Conservation (phyloP, 1,140 invertebrate species). For the Caenorhabditis briggsae region DNA sequence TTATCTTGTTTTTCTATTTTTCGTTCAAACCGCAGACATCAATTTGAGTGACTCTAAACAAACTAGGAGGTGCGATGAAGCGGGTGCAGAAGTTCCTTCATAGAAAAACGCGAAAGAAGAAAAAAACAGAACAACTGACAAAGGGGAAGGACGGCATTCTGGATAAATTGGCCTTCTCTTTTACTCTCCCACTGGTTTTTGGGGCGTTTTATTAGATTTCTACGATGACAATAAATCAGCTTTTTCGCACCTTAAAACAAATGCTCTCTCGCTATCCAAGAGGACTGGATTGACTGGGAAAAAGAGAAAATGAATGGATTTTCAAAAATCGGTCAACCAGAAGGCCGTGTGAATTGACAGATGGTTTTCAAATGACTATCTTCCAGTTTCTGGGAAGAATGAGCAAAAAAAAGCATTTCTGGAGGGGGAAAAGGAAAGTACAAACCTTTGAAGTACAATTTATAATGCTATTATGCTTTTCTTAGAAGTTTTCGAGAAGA, state of each 20-base stretch:
- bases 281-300: background rate
- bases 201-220: constrained; percentile 13
- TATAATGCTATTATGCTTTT: background rate
- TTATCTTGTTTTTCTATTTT: background rate
- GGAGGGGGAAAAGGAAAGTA: background rate
- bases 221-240: constrained; percentile 46
- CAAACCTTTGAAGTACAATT: background rate
- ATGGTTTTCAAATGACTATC: constrained; percentile 7
- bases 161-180: constrained; percentile 25
- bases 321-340: background rate
- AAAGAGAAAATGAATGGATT: constrained; percentile 40
- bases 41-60: background rate
- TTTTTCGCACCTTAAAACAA: constrained; percentile 14
- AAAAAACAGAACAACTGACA: constrained; percentile 43
- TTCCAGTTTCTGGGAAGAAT: background rate
- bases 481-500: background rate
- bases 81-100: background rate
- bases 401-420: background rate
- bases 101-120: background rate
- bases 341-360: background rate
- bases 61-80: background rate
- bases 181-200: background rate
- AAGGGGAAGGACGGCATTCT: background rate
- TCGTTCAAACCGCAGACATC: background rate
- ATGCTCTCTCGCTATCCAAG: background rate